Conservation (phyloP, 2,797 vertebrate genomes). For the Knipowitschia caucasica region DNA sequence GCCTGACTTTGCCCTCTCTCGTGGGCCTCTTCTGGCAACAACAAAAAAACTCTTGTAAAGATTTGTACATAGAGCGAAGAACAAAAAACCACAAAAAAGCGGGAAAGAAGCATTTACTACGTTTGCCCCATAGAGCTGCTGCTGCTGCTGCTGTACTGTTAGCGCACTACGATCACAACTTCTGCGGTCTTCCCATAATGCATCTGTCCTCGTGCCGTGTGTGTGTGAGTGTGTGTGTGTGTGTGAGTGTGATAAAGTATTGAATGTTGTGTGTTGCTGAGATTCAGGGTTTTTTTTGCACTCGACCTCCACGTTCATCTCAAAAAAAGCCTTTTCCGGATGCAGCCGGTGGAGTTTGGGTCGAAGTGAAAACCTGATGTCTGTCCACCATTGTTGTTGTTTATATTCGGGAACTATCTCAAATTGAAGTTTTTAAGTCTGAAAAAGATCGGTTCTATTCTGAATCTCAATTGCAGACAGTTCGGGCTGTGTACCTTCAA, state of each 20-base stretch:
- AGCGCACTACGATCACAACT: constrained; percentile 45
- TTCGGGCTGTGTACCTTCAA: too few species aligned
- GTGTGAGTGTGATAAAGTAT: constrained; percentile 36
- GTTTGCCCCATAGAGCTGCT: constrained; percentile 67
- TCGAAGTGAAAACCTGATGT: constrained; percentile 18
- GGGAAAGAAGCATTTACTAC: constrained; percentile 62
- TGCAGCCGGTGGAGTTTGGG: not conserved
- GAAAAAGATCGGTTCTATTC: not conserved
- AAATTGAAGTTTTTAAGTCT: not conserved
- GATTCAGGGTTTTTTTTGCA: constrained; percentile 16
- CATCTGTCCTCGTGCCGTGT: constrained; percentile 27
- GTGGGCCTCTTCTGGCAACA: constrained; percentile 77
- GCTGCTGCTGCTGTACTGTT: constrained; percentile 60
- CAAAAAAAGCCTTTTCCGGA: constrained; percentile 20
- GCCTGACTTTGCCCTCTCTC: constrained; percentile 55
- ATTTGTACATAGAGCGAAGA: constrained; percentile 76
- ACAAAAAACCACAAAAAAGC: constrained; percentile 57
- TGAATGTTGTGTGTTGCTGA: constrained; percentile 20
- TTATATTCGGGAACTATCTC: not conserved
- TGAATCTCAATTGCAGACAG: not conserved
- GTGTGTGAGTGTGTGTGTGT: constrained; percentile 27
- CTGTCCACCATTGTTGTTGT: not conserved
- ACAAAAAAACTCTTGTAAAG: constrained; percentile 57
- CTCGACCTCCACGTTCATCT: constrained; percentile 3
- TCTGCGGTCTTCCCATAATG: constrained; percentile 47